phyloP scores from a whole-genome alignment of 2,797 vertebrate genomes.

The Cirrhinus molitorella region DNA sequence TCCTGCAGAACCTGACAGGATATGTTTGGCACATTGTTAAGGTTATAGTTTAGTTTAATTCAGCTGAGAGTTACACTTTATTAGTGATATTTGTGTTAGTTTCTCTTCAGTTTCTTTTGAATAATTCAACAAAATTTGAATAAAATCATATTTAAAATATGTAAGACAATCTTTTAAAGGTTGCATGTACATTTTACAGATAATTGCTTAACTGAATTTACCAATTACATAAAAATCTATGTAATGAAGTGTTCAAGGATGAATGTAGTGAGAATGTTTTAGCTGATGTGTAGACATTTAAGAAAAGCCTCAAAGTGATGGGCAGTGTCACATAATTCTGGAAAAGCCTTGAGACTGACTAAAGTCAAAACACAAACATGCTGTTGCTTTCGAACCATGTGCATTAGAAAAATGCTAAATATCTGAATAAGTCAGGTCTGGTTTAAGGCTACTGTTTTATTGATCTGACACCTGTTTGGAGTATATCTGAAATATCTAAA shows the following conservation, averaged over 20 bases:
- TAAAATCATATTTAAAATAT: background rate
- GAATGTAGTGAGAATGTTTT: background rate
- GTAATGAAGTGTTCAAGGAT: background rate
- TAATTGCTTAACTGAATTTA: background rate
- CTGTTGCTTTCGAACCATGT: background rate
- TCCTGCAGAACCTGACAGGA: background rate
- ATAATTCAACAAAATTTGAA: too few species aligned
- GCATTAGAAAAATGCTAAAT: background rate
- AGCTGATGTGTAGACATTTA: background rate
- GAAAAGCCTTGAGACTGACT: background rate
- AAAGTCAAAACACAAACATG: slow-evolving; percentile 10
- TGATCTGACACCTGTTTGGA: background rate
- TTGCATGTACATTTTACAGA: background rate
- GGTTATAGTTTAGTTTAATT: background rate
- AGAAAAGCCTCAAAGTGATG: background rate
- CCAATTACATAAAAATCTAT: background rate
- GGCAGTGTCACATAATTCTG: background rate
- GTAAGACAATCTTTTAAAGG: background rate
- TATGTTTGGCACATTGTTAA: background rate
- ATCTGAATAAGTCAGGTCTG: background rate
- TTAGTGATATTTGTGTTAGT: background rate
- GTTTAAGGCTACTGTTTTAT: background rate
- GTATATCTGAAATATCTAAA: too few species aligned
- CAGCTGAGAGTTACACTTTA: background rate
- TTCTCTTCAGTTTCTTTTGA: background rate